These are phyloP conservation scores for Sepiola atlantica DNA, from an alignment of 2,888 invertebrate genomes.

Conservation along the genomic window DNA sequence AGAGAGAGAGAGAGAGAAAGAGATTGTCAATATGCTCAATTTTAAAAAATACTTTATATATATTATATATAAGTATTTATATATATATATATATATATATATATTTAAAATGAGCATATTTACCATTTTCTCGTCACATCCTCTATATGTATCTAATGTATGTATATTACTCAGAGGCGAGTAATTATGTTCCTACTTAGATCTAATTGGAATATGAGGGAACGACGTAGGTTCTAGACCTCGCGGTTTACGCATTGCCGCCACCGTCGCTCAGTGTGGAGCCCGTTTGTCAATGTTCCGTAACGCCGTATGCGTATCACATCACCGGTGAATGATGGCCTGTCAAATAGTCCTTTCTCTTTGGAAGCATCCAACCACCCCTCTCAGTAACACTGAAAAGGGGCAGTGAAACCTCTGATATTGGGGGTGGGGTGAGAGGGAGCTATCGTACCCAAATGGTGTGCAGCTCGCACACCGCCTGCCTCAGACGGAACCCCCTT, in stretches of 20 bases:
- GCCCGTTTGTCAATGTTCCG: not conserved
- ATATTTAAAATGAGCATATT: too few species aligned
- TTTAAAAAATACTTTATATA: too few species aligned
- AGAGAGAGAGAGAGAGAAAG: too few species aligned
- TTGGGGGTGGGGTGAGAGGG: too few species aligned
- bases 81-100: not conserved
- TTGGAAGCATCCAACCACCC: not conserved
- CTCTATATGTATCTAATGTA: not conserved
- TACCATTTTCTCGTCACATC: too few species aligned
- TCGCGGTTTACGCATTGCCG: not conserved
- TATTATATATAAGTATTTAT: not conserved
- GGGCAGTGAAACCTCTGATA: not conserved
- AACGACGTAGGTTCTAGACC: not conserved
- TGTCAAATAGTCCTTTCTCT: not conserved
- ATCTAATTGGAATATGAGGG: constrained; percentile 19
- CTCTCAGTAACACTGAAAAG: not conserved
- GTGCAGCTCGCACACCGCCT: too few species aligned
- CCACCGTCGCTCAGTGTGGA: not conserved
- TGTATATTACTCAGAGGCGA: not conserved
- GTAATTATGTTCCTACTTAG: constrained; percentile 8
- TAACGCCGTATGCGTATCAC: not conserved
- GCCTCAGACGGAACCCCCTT: too few species aligned
- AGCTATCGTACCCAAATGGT: too few species aligned
- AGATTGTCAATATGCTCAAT: too few species aligned
- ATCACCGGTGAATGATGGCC: constrained; percentile 6